A percentile compares a stretch with the other conserved stretches of the same genome.
Conservation (phyloP, 2,797 vertebrate species). For the Rachycentron canadum region DNA sequence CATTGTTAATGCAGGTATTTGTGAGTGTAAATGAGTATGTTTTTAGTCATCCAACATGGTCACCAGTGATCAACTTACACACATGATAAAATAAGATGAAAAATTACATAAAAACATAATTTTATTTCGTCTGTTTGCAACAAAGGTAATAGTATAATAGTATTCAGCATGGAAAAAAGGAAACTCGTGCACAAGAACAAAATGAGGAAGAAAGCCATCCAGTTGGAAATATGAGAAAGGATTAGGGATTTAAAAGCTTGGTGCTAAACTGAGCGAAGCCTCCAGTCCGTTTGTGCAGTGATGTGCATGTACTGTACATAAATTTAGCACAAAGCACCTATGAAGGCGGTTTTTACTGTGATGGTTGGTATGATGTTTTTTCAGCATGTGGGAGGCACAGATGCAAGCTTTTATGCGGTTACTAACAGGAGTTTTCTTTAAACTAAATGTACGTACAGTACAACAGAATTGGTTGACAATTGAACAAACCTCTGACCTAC, state of each 20-base stretch:
- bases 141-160: not conserved
- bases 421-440: slow-evolving; percentile 32
- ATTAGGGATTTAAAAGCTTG: slow-evolving; percentile 37
- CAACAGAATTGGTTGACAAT: slow-evolving; percentile 2
- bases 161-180: not conserved
- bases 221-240: slow-evolving; percentile 23
- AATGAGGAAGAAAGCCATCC: not conserved
- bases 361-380: slow-evolving; percentile 44
- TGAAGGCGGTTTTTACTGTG: slow-evolving; percentile 41
- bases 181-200: slow-evolving; percentile 2
- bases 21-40: not conserved
- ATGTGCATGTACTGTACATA: slow-evolving; percentile 25
- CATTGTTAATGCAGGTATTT: slow-evolving; percentile 91
- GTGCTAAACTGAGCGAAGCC: slow-evolving; percentile 19
- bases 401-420: slow-evolving; percentile 36
- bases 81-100: slow-evolving; percentile 4
- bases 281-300: slow-evolving; percentile 23
- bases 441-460: not conserved
- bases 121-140: not conserved
- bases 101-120: not conserved
- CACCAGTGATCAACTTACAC: not conserved
- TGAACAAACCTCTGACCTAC: slow-evolving; percentile 8
- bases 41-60: not conserved
- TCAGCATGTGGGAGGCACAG: slow-evolving; percentile 47
- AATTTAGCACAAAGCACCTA: slow-evolving; percentile 46